phyloP scores from a whole-genome alignment of 1,140 invertebrate species.

The Eriosoma lanigerum region DNA sequence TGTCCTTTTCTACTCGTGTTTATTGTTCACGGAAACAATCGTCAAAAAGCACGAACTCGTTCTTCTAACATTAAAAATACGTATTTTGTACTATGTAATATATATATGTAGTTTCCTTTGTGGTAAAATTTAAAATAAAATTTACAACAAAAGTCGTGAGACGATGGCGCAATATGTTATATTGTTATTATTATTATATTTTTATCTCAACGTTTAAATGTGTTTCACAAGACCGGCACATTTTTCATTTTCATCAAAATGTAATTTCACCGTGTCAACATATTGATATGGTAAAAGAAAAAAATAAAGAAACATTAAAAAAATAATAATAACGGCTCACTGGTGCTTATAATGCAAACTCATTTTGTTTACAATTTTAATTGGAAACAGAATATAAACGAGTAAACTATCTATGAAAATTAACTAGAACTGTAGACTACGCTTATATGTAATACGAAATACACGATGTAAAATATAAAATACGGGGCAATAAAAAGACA shows the following conservation, averaged over 20 bases:
- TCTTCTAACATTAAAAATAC: neutral
- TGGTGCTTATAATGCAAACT: neutral
- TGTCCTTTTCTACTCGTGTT: neutral
- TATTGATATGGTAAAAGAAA: too few species aligned
- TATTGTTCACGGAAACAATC: slow-evolving; percentile 2
- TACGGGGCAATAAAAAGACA: too few species aligned
- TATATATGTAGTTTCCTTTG: too few species aligned
- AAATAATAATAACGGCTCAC: neutral
- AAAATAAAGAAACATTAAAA: too few species aligned
- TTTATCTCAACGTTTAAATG: neutral
- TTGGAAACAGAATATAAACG: neutral
- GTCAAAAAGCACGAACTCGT: neutral
- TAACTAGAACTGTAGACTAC: neutral
- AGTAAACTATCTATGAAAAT: too few species aligned
- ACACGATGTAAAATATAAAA: too few species aligned
- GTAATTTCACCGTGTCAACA: neutral
- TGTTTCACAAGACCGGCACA: neutral
- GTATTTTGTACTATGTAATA: neutral
- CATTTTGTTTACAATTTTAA: neutral
- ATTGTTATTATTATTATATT: too few species aligned
- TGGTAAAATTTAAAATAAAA: too few species aligned
- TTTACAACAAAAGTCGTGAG: too few species aligned
- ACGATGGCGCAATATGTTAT: too few species aligned
- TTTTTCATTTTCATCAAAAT: neutral
- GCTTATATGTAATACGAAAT: too few species aligned